Evolutionary conservation across 2,797 vertebrate species (phyloP), one percentile per base, ranked within the genome.

Genomic region (Cossypha dichroa): DNA sequence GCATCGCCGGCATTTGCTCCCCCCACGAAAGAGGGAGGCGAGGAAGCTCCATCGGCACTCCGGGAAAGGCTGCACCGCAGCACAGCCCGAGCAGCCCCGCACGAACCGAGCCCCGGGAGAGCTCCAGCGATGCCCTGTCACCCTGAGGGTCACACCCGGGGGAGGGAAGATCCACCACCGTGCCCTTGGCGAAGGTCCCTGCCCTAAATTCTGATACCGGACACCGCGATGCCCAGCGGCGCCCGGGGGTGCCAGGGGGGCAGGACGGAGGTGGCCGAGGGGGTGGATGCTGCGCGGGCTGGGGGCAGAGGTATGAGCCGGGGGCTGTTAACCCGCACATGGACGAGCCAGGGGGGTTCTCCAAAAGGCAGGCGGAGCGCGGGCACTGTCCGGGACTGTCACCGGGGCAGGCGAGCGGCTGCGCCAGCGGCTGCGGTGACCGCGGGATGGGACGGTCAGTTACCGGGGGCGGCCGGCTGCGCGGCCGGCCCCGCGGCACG

Each of bases 171-270:
- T 31, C 22, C 16, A 3, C 7, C 73, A 18, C 56, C 38, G 1
- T 77, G 90, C 26, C 92, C 94, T 95, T 93, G 94, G 81, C 5
- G 38, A 89, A 93, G 52, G 87, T 89, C 77, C 81, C 84, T 59
- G 76, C 63, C 67, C 67, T 29, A 68, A 79, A 85, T 59, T 73
- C 66, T 18, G 10, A 34, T 11, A 41, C 8, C 31, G 41, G 19
- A 88, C 79, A 55, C 31, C 7, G n/a, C 11, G 11, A 48, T 31
- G 38, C 22, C 13, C 9, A 6, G 15, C 8, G 34, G 46, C 3
- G 36, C 3, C 21, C 1, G 21, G 33, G 41, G 48, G 2, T 7
- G 59, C 23, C 26, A 22, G 4, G 5, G 28, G 29, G 6, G 5
- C 29, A 40, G 54, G 33, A 55, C 15, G 6, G 73, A 13, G 38